Evolutionary conservation across 2,888 invertebrate species (phyloP).

Genomic region (Oscheius sp.): DNA sequence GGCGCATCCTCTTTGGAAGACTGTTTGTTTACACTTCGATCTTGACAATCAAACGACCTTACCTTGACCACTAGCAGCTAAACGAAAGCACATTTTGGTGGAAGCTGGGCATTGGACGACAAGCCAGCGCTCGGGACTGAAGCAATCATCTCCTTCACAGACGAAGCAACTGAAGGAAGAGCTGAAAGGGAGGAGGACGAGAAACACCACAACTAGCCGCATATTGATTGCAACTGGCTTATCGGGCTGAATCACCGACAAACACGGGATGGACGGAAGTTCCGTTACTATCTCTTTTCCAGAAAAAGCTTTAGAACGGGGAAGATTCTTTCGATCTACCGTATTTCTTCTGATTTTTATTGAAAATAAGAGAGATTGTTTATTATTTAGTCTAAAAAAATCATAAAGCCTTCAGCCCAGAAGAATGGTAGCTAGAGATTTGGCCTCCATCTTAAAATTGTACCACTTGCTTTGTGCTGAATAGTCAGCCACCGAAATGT

Average conservation of each 20-base stretch:
- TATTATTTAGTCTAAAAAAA: no score
- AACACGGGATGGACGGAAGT: neutral
- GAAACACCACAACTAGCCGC: conserved; percentile 3
- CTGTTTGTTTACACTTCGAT: neutral
- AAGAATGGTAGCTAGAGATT: conserved; percentile 15
- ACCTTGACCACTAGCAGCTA: neutral
- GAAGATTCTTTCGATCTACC: neutral
- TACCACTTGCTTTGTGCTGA: neutral
- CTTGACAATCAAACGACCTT: neutral
- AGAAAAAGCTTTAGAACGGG: neutral
- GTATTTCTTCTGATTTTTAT: neutral
- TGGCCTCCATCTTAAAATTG: conserved; percentile 26
- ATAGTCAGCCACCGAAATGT: conserved; percentile 10
- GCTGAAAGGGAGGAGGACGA: neutral
- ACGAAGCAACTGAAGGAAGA: conserved; percentile 1
- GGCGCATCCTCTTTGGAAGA: conserved; percentile 26
- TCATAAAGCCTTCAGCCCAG: neutral
- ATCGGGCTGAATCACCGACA: no score
- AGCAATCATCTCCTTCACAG: conserved; percentile 17
- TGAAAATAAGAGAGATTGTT: no score
- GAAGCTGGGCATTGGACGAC: neutral
- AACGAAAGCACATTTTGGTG: neutral
- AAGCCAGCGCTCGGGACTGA: conserved; percentile 3
- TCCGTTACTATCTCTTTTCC: neutral
- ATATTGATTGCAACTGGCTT: conserved; percentile 8